Evolutionary conservation across 2,888 invertebrate species (phyloP), one percentile per base, ranked within the genome.

Genomic region (Cloeon dipterum): DNA sequence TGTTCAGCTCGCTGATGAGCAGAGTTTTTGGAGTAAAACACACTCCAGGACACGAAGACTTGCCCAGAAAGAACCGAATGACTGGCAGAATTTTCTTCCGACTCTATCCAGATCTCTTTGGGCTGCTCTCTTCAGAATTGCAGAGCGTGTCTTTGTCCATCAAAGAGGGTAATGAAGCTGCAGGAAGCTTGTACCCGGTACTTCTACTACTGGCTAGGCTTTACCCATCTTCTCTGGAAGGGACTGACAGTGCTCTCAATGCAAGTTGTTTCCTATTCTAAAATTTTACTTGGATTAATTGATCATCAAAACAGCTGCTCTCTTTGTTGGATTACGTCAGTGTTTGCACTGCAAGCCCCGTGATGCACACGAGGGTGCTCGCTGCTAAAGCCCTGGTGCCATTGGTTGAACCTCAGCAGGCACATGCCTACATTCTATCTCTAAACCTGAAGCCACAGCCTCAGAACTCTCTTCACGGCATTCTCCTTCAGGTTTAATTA

Each of bases 1-100:
- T 93, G 36, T 78, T 86, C 52, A 73, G 82, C 41, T 70, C 88
- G 3, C 61, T 94, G 23, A 69, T 85, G 49, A 74, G 73, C 32
- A 66, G 91, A 43, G 73, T 85, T 44, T 91, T 94, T 61, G 93
- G 93, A 3, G 88, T 86, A 16, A 58, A 57, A 40, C 47, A 55
- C 32, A 49, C 52, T 26, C 29, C 29, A 11, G 29, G 29, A 65
- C 66, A 47, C 62, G 76, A 37, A 63, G 65, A 0, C 62, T 65
- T 26, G 32, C 65, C 66, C 47, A 55, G 47, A 14, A 48, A 54
- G 39, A 56, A 56, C 41, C 44, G 56, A 20, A 55, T 62, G 50
- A 61, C 61, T 20, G 62, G 61, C 1, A 48, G 74, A 41, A 69
- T 81, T 34, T 91, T 93, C 61, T 86, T 85, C 56, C 64, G 74